Percentiles rank a stretch among this genome's conserved stretches.
Evolutionary conservation across 2,113 vertebrate genomes (phyloP).

Genomic region (Petrocephalus microphthalmus): DNA sequence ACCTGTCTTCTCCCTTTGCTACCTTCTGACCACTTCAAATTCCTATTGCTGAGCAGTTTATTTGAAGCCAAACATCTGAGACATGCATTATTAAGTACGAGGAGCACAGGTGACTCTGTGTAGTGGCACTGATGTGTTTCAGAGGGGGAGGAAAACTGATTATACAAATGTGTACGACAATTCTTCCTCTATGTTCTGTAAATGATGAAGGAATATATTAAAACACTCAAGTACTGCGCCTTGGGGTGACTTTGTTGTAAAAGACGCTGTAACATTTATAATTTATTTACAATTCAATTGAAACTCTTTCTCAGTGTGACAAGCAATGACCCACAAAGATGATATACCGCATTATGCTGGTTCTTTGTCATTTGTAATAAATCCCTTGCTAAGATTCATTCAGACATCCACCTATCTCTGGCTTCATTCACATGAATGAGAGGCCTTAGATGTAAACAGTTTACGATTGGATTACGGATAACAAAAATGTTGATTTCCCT

Average conservation of each 20-base stretch:
- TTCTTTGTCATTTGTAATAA: not conserved
- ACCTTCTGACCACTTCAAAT: not conserved
- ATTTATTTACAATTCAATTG: not conserved
- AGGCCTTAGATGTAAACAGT: too few species aligned
- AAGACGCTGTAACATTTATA: not conserved
- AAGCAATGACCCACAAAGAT: not conserved
- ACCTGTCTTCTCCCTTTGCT: not conserved
- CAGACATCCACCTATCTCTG: too few species aligned
- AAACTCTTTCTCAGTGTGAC: not conserved
- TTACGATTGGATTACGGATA: too few species aligned
- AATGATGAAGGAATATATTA: not conserved
- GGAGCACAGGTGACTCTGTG: not conserved
- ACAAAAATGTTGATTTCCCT: too few species aligned
- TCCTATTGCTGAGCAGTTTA: not conserved
- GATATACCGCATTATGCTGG: not conserved
- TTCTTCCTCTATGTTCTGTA: not conserved
- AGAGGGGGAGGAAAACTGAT: not conserved
- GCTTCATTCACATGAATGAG: too few species aligned
- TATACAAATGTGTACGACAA: not conserved
- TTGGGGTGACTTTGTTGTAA: not conserved
- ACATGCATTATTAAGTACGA: not conserved
- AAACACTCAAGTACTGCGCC: not conserved
- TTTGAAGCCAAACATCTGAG: not conserved
- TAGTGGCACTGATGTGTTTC: not conserved
- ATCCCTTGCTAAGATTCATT: too few species aligned